Evolutionary conservation across 2,113 vertebrate species (phyloP), one percentile per base, ranked within the genome.

Genomic region (Rhodinocichla rosea): DNA sequence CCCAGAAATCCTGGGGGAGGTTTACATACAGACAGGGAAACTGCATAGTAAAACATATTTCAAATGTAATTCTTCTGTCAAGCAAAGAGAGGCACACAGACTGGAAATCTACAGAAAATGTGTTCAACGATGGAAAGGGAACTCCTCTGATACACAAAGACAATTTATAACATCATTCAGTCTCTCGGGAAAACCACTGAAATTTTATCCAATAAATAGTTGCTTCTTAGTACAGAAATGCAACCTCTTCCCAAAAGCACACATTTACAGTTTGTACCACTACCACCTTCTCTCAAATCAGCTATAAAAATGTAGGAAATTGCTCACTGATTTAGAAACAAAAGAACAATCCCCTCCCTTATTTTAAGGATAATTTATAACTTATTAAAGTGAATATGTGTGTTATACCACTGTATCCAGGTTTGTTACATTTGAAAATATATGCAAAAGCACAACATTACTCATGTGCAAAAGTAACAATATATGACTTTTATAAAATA

Each of bases 391-490:
- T 53, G 70, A 69, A 8, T 60, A 91, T 26, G 21, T 47, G 90
- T 45, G n/a, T 42, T 64, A 71, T 39, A 88, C 24, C 45, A 84
- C 23, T 50, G 49, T 53, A 87, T 57, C n/a, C 57, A 77, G 70
- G 23, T 73, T 87, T 89, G 52, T 56, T 89, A 24, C 69, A 90
- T 65, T 89, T 71, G 74, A 94, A 95, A 95, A 96, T 52, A 87
- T 42, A 91, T 52, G 57, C 75, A 91, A 86, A 5, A 86, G 30
- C 47, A 89, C 56, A 86, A 86, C 70, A 90, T 91, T 93, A 96
- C 83, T 82, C 87, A 89, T 12, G 21, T 56, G 64, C 71, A 81
- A 76, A 91, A 94, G 87, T 85, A 96, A 95, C 33, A 79, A 56
- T 73, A 82, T 39, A 68, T 57, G 78, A 49, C 60, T 80, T 91